Percentiles rank a stretch among this genome's conserved stretches.
Evolutionary conservation across 2,888 invertebrate species (phyloP).

Genomic region (Amblyjoppa fuscipennis): DNA sequence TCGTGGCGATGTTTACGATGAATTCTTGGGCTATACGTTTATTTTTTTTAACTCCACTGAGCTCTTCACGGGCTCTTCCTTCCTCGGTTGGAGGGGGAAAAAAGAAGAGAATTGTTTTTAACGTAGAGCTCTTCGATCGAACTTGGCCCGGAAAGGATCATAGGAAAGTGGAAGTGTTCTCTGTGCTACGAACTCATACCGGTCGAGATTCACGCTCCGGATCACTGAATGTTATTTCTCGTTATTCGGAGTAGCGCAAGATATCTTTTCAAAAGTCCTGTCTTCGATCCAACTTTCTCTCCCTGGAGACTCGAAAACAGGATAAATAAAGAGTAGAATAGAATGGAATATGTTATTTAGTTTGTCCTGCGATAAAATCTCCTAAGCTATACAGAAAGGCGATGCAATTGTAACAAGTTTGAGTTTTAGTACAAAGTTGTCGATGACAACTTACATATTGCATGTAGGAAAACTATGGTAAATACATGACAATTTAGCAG

Average conservation of each 20-base stretch:
- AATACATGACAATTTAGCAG: no score
- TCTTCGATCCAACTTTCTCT: not conserved
- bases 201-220: conserved; percentile 6
- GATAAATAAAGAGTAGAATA: not conserved
- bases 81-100: not conserved
- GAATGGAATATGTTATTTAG: no score
- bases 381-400: no score
- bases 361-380: no score
- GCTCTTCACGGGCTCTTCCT: conserved; percentile 1
- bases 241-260: not conserved
- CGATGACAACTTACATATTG: no score
- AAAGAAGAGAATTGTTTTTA: conserved; percentile 26
- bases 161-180: conserved; percentile 77
- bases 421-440: no score
- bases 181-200: conserved; percentile 1
- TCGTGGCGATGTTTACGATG: conserved; percentile 13
- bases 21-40: conserved; percentile 33
- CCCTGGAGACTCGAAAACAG: not conserved
- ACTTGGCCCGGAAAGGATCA: conserved; percentile 75
- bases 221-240: conserved; percentile 33
- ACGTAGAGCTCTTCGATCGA: conserved; percentile 72
- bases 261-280: not conserved
- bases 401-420: no score
- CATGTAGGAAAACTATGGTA: no score
- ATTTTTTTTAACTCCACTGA: conserved; percentile 31